Base-by-base conservation (phyloP, 2,888 invertebrate species). In the Drosophila niveifrons region DNA sequence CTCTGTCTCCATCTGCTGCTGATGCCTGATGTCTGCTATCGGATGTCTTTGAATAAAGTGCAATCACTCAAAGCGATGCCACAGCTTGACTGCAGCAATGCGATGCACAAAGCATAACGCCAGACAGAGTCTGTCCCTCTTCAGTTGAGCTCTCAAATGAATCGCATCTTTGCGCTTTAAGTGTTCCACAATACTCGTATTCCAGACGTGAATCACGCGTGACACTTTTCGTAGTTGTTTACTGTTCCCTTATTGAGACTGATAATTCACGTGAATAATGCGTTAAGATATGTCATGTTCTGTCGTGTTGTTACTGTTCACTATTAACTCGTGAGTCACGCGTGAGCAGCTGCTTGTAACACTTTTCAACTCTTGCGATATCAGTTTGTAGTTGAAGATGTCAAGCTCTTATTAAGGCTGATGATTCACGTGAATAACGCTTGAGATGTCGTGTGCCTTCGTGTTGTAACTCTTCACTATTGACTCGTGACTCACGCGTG, bases 401-500 rank as follows among this genome's bases (percentile, higher is more conserved):
- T 31, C 31, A 31, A 23, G 6, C 34, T 11, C 34, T 10, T 3
- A 10, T 34, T 34, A 34, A 10, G 3, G 3, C 10, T 10, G 11
- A 10, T 11, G 11, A 34, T 11, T 10, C 11, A 11, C 34, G 34
- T 34, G 34, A 34, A 1, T 34, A 11, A 34, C 4, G 23, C 23
- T 0, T 11, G 11, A 11, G 34, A 3, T 34, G 34, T 1, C 10
- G 11, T 3, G 10, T 3, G 9, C 10, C 9, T 11, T 34, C 34
- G 10, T 34, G 34, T 10, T 6, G 23, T 23, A 23, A 23, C 31
- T 31, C 31, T 31, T 50, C 17, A 48, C 34, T 3, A 36, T 4
- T 11, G n/a, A 36, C 11, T 11, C 36, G 36, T 36, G 51, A 51
- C 23, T 61, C 51, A 61, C 61, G 59, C 61, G 51, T 61, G 41